A percentile compares a stretch with the other conserved stretches of the same genome.
These are phyloP conservation scores for Harmothoe impar DNA, from an alignment of 2,888 invertebrate species.

Conservation along the genomic window DNA sequence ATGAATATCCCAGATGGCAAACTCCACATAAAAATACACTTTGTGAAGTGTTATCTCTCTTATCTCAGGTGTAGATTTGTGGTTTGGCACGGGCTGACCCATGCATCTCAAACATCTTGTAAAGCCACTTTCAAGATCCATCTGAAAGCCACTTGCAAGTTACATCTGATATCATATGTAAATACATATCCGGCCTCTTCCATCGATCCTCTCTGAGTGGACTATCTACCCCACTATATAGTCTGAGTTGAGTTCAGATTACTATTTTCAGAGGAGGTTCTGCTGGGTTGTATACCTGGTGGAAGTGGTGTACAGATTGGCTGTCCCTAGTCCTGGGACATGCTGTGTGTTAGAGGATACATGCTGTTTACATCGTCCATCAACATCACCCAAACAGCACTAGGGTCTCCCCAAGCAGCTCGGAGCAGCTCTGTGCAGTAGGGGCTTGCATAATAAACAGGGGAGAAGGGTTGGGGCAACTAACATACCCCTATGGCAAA, in stretches of 20 bases:
- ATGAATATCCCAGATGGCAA: no score
- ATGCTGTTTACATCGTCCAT: slow-evolving; percentile 23
- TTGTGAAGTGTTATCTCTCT: no score
- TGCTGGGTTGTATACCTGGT: neutral
- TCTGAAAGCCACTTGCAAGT: no score
- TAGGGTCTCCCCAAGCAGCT: neutral
- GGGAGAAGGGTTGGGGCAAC: neutral
- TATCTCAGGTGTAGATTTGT: no score
- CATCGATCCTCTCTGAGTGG: no score
- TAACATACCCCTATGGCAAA: neutral
- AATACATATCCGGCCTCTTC: no score
- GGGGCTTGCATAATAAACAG: slow-evolving; percentile 15
- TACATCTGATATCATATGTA: no score
- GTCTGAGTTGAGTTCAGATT: neutral
- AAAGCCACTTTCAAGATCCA: no score
- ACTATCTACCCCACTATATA: no score
- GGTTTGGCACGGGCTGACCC: no score
- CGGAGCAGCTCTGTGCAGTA: neutral
- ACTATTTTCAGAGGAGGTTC: slow-evolving; percentile 15
- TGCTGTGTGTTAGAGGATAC: slow-evolving; percentile 15
- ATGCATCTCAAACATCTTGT: no score
- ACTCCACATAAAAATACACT: no score
- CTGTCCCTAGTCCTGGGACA: neutral
- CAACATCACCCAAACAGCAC: neutral
- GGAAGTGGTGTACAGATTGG: neutral